Evolutionary conservation across 2,797 vertebrate species (phyloP).

Genomic region (Cyprinella venusta): DNA sequence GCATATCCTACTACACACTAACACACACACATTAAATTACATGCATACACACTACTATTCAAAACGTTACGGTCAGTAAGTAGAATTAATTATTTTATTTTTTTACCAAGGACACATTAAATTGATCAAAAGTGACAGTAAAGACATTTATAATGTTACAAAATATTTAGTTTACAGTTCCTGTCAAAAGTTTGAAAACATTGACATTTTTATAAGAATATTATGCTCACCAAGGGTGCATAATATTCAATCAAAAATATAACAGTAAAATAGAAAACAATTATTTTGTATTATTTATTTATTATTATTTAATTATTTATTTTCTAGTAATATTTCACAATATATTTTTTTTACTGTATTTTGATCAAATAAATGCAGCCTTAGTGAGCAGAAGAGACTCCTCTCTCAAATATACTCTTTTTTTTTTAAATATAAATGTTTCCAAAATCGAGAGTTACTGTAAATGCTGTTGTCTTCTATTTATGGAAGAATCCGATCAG

Average conservation of each 20-base stretch:
- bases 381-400: background rate
- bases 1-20: background rate
- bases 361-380: background rate
- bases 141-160: background rate
- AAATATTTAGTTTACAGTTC: background rate
- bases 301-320: too few species aligned
- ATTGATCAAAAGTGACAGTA: background rate
- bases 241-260: background rate
- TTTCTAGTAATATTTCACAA: background rate
- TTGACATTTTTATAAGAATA: rapidly evolving
- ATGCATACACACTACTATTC: background rate
- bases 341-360: background rate
- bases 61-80: background rate
- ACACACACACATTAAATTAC: too few species aligned
- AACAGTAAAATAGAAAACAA: background rate
- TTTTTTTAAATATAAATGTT: background rate
- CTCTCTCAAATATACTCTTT: too few species aligned
- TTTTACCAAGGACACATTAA: background rate
- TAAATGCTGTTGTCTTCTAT: background rate
- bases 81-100: background rate
- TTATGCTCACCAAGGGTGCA: background rate
- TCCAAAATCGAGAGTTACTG: background rate
- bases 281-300: too few species aligned
- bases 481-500: background rate
- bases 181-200: background rate